These are phyloP conservation scores for Ochotona curzoniae DNA, from an alignment of 2,113 vertebrate genomes.

Conservation along the genomic window DNA sequence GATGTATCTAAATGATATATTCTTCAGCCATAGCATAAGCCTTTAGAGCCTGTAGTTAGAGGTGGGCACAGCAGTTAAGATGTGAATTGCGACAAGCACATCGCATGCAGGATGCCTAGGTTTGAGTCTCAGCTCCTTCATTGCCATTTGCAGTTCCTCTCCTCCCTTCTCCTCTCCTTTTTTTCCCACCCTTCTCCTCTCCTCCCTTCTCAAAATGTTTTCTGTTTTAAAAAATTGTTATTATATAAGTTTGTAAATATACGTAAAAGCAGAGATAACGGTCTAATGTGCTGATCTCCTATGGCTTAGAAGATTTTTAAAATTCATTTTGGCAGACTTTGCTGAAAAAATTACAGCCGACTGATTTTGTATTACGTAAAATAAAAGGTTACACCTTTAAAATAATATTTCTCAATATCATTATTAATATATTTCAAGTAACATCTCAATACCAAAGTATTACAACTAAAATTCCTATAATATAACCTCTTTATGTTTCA, in stretches of 20 bases:
- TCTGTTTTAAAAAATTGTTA: conserved; percentile 11
- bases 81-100: too few species aligned
- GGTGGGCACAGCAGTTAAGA: too few species aligned
- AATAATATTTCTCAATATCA: background rate
- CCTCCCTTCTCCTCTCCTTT: too few species aligned
- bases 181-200: too few species aligned
- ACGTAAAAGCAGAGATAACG: background rate
- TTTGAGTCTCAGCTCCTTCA: too few species aligned
- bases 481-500: background rate
- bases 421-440: conserved; percentile 30
- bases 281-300: background rate
- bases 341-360: conserved; percentile 25
- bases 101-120: too few species aligned
- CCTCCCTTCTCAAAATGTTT: background rate
- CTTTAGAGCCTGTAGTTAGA: background rate
- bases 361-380: conserved; percentile 40
- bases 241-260: conserved; percentile 16
- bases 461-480: background rate
- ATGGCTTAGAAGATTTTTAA: background rate
- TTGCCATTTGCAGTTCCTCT: too few species aligned
- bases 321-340: background rate
- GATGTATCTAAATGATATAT: background rate
- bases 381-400: conserved; percentile 22
- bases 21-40: conserved; percentile 25
- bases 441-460: background rate